Evolutionary conservation across 2,888 invertebrate species (phyloP), one percentile per base, ranked within the genome.

Genomic region (Halocaridina rubra): DNA sequence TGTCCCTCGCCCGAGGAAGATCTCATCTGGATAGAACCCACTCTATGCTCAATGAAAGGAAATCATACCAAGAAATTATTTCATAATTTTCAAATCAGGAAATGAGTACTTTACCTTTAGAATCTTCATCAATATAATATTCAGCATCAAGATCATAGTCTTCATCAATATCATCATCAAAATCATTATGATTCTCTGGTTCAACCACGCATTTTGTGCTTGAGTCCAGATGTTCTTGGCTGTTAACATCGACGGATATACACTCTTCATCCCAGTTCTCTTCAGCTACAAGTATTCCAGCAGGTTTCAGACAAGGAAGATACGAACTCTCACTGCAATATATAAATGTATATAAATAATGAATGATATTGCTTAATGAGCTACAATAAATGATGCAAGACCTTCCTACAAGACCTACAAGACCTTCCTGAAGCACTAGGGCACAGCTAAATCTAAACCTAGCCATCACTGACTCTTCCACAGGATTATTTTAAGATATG

Each of bases 141-240:
- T 32, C 59, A 39, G 80, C 80, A 13, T 85, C 39, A 64, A 77
- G 64, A 77, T 81, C 57, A 57, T 77, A 75, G n/a, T 84, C 79
- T 8, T 80, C 84, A 33, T 75, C 19, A 67, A 78, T 71, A 27
- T 57, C 33, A 7, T 71, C 69, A 0, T 78, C 81, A 16, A n/a
- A 24, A 16, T 46, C 67, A 16, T 33, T 27, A 19, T 67, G 16
- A 61, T 67, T 67, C 24, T 32, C 10, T 57, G 8, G 19, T 33
- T 19, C 59, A n/a, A 30, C 22, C 16, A 24, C n/a, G 29, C 27
- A 59, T 16, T 30, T 13, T 71, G 53, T 24, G 22, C 19, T 19
- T 24, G 67, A n/a, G 5, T 69, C 39, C 22, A 30, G 69, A 16
- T 79, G 72, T 24, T 24, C 59, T 33, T 33, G 29, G 32, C 8